Evolutionary conservation across 2,888 invertebrate species (phyloP).

Genomic region (Caenorhabditis virilis): DNA sequence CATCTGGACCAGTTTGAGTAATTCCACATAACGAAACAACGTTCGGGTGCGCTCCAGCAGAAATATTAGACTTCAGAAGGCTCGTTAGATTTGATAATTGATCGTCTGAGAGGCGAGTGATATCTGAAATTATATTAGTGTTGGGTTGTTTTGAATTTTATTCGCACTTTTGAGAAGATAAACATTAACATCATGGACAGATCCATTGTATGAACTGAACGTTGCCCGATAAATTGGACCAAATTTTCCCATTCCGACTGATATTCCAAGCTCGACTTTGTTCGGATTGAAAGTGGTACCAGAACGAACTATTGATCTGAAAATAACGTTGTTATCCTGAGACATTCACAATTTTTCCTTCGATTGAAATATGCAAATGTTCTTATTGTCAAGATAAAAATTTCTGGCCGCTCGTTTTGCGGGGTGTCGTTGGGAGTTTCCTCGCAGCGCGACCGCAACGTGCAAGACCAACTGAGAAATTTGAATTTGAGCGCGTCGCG

Average conservation of each 20-base stretch:
- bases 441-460: too few species aligned
- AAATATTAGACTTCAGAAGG: constrained; percentile 23
- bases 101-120: constrained; percentile 21
- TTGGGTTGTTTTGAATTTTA: not conserved
- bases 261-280: constrained; percentile 30
- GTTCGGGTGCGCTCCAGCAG: constrained; percentile 34
- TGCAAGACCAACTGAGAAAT: too few species aligned
- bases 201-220: constrained; percentile 39
- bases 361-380: too few species aligned
- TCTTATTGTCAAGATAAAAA: constrained; percentile 1
- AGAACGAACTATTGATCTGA: constrained; percentile 13
- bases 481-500: too few species aligned
- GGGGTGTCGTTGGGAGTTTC: too few species aligned
- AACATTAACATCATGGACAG: constrained; percentile 34
- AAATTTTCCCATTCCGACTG: constrained; percentile 34
- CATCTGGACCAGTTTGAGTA: constrained; percentile 24
- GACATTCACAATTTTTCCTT: too few species aligned
- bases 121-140: constrained; percentile 9
- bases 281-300: constrained; percentile 30
- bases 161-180: constrained; percentile 31
- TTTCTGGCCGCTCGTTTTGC: too few species aligned
- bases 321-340: too few species aligned
- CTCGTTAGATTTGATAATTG: constrained; percentile 11
- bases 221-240: constrained; percentile 35
- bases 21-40: constrained; percentile 33